phyloP scores from a whole-genome alignment of 2,888 invertebrate genomes.

The Podotricha telesiphe region DNA sequence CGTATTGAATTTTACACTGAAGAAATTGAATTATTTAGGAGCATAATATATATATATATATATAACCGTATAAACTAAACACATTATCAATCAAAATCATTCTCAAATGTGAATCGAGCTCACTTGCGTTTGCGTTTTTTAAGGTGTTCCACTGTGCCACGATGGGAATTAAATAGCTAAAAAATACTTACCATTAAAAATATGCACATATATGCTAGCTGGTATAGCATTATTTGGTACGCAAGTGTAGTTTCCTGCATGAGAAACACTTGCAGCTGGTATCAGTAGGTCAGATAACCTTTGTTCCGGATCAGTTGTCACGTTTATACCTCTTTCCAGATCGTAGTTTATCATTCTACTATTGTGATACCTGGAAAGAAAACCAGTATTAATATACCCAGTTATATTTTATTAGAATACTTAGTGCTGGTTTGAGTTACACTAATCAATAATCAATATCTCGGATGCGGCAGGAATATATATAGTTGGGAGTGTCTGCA shows the following conservation, averaged over 20 bases:
- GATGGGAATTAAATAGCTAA: no score
- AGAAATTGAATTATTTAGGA: no score
- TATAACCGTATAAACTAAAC: no score
- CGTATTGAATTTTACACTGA: no score
- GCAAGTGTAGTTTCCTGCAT: constrained; percentile 95
- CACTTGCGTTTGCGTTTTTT: no score
- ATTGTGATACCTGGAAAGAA: constrained; percentile 88
- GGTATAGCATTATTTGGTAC: constrained; percentile 94
- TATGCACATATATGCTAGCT: constrained; percentile 94
- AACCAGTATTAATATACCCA: neutral
- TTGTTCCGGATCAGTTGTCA: constrained; percentile 90
- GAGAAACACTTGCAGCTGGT: constrained; percentile 85
- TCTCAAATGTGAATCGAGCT: no score
- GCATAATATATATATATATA: no score
- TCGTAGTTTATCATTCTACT: constrained; percentile 97
- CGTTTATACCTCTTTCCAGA: constrained; percentile 92
- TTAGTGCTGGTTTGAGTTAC: neutral
- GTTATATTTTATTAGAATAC: neutral
- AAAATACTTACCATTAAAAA: constrained; percentile 89
- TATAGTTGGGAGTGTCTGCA: no score
- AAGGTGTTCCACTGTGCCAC: no score
- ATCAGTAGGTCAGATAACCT: constrained; percentile 87
- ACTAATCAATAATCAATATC: no score
- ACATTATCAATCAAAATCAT: no score
- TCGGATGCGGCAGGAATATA: no score